Base-by-base conservation (phyloP, 2,113 vertebrate genomes). In the Zosterops pallidus region DNA sequence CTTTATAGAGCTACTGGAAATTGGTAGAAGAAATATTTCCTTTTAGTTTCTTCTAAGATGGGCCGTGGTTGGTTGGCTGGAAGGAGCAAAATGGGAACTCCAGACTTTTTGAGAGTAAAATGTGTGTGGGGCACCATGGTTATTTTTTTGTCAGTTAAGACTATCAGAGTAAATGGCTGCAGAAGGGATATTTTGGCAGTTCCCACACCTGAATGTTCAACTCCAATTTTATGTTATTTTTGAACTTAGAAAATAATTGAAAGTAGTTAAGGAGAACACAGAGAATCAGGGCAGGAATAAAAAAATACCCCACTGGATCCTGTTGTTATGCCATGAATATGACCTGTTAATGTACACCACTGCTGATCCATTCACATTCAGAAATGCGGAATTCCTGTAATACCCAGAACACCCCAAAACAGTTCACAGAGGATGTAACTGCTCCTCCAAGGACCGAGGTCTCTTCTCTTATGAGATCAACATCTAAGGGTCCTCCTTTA, bases 51-150 rank as follows among this genome's bases (percentile, higher is more conserved):
- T 81, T 50, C 33, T 59, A 65, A 78, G 26, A 4, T 57, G 37
- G 41, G 26, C 69, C 55, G 4, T 0, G 0, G 9, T 39, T 85
- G 69, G 25, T 47, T 41, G 86, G 17, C 12, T 76, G 59, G 53
- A 82, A 76, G 75, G 71, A 79, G 22, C 44, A 57, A 44, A 55
- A 11, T 13, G 49, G 26, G 14, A 90, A 10, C 21, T 71, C 33
- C 21, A 14, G 22, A 9, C 28, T 29, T 68, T 31, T 29, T 11
- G 29, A 28, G 46, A 65, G 35, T 49, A 33, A 68, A 81, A 46
- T 9, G 14, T 1, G 0, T 55, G 14, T 17, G 37, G 35, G 35
- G 17, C 7, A 11, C 25, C 37, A 3, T 12, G 46, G 1, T 33
- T 50, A 6, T 12, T 41, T 37, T 47, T n/a, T 21, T 29, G 25